Percentiles rank a stretch among this genome's conserved stretches.
phyloP scores from a whole-genome alignment of 2,113 vertebrate genomes.

The Scartelaos histophorus region DNA sequence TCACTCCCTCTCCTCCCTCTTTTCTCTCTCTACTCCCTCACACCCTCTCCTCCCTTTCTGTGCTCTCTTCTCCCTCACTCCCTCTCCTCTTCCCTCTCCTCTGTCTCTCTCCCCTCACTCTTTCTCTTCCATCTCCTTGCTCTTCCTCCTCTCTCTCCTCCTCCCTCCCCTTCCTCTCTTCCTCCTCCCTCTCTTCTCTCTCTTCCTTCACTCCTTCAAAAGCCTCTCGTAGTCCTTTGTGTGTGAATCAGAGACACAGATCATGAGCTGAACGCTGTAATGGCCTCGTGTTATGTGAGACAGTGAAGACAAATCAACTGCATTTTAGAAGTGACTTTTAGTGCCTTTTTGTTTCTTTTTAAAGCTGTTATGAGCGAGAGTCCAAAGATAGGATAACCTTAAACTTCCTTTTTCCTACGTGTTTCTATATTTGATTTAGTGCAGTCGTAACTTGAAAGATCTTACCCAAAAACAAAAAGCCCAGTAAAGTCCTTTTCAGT shows the following conservation, averaged over 20 bases:
- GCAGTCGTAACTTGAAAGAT: too few species aligned
- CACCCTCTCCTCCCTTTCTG: too few species aligned
- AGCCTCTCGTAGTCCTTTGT: constrained; percentile 22
- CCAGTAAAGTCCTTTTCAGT: too few species aligned
- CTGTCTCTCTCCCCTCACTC: not conserved
- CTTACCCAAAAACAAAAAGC: too few species aligned
- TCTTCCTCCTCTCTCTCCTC: too few species aligned
- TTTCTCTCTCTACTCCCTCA: not conserved
- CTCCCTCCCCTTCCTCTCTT: not conserved
- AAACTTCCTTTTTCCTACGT: too few species aligned
- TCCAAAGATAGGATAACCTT: not conserved
- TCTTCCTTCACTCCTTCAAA: constrained; percentile 13
- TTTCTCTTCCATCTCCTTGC: too few species aligned
- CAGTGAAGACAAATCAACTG: too few species aligned
- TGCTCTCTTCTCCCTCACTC: too few species aligned
- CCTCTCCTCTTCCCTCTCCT: constrained; percentile 18
- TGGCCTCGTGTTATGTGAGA: constrained; percentile 23
- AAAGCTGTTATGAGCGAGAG: not conserved
- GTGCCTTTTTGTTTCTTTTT: too few species aligned
- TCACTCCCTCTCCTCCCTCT: not conserved
- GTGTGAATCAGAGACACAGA: constrained; percentile 3
- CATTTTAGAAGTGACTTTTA: too few species aligned
- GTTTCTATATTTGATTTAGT: too few species aligned
- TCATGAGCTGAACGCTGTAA: constrained; percentile 22
- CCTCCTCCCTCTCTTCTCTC: not conserved